A percentile compares a stretch with the other conserved stretches of the same genome.
Evolutionary conservation across 1,140 invertebrate genomes (phyloP).

Genomic region (Caerostris darwini): DNA sequence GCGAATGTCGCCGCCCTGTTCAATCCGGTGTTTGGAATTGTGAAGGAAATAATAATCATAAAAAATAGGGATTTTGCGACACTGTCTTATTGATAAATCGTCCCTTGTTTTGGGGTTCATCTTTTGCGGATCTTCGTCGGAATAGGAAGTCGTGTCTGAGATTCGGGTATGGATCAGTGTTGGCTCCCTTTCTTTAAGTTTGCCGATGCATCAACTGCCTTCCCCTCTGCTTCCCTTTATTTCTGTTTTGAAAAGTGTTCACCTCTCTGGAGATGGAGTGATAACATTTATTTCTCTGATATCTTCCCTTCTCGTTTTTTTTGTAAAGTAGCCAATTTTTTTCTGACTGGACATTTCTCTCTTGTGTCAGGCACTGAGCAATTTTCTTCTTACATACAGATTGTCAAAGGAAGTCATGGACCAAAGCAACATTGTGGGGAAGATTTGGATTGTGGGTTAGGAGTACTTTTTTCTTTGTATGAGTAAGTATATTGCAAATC

Average conservation of each 20-base stretch:
- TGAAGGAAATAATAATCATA: conserved; percentile 38
- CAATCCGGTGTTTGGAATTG: conserved; percentile 12
- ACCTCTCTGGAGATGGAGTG: conserved; percentile 47
- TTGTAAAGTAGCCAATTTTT: neutral
- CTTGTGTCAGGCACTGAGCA: neutral
- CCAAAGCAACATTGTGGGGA: neutral
- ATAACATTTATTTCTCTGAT: conserved; percentile 52
- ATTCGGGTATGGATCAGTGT: conserved; percentile 46
- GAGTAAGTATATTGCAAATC: too few relatives aligned
- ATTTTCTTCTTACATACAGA: neutral
- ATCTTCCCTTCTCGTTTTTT: neutral
- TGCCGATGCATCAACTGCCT: conserved; percentile 48
- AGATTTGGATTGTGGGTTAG: neutral
- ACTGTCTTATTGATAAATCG: conserved; percentile 71
- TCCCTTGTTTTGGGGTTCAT: conserved; percentile 57
- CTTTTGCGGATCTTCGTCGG: conserved; percentile 21
- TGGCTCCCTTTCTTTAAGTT: conserved; percentile 41
- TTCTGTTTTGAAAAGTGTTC: conserved; percentile 41
- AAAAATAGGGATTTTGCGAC: conserved; percentile 38
- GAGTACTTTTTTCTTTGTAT: neutral
- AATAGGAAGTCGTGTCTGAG: conserved; percentile 28
- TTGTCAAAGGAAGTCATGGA: neutral
- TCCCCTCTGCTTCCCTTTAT: neutral
- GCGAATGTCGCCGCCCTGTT: neutral
- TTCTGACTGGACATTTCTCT: neutral